Evolutionary conservation across 2,888 invertebrate species (phyloP), one percentile per base, ranked within the genome.

Genomic region (Standfussiana lucernea): DNA sequence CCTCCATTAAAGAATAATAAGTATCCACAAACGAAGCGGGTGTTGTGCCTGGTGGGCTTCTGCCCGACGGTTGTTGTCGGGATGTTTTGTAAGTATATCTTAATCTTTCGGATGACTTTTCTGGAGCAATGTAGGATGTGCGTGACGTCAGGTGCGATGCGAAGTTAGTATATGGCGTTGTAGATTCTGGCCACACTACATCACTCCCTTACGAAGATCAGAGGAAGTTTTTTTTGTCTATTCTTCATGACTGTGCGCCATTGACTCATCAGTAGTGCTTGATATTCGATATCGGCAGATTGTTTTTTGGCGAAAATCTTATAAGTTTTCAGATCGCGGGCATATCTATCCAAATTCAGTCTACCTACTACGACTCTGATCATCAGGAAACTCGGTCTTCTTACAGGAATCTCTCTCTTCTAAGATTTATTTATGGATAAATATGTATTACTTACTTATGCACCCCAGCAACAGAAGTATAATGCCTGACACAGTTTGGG

Each of bases 381-480:
- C 50, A 24, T 28, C 15, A 28, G 56, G 15, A 56, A 7, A 2
- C 56, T 56, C 28, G 15, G 53, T 53, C 5, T 56, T 56, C 15
- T 28, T 56, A 56, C 50, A 32, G 24, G 8, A 28, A 18, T 66
- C 35, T 35, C 45, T 35, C 10, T 10, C 6, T 35, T 66, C 21
- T 45, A 28, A 68, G 15, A 45, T 56, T 13, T n/a, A 8, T 10
- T 47, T 21, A 47, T 8, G 15, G 18, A 6, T 45, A 45, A 18
- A 45, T 18, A 18, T 45, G 1, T 6, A 6, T 45, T 13, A 90
- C 97, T 94, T 95, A 99, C 99, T 98, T 98, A 93, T 99, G 98
- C n/a, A 99, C 98, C 13, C 99, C 99, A 86, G 98, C 98, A 1
- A 99, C 98, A 13, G 99, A 98, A 4, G 98, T 98, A 92, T 99